Conservation (phyloP, 1,140 invertebrate species). For the Eciton burchellii region DNA sequence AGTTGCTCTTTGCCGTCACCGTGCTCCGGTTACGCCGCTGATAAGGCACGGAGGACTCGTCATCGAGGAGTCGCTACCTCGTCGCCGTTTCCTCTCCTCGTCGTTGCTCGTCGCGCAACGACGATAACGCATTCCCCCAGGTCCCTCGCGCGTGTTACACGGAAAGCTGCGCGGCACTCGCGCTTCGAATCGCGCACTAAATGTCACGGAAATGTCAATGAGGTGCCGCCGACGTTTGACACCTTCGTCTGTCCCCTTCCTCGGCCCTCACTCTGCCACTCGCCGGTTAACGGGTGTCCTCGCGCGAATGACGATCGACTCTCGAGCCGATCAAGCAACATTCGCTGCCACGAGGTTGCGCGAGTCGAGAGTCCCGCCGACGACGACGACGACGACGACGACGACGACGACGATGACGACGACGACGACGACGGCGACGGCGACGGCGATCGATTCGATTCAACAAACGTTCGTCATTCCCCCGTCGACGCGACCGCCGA, state of each 20-base stretch:
- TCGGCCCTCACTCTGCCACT: slow-evolving; percentile 54
- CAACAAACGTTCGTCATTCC: background rate
- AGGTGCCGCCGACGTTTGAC: slow-evolving; percentile 73
- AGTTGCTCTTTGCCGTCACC: slow-evolving; percentile 36
- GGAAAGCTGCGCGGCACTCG: slow-evolving; percentile 57
- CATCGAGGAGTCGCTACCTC: slow-evolving; percentile 65
- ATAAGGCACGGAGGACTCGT: slow-evolving; percentile 76
- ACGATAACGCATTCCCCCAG: background rate
- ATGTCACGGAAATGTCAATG: slow-evolving; percentile 79
- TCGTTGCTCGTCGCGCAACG: background rate
- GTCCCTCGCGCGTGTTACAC: slow-evolving; percentile 62
- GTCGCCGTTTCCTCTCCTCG: slow-evolving; percentile 48
- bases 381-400: no score
- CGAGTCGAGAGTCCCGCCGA: no score
- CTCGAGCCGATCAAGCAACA: no score
- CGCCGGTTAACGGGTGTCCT: background rate
- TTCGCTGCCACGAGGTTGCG: no score
- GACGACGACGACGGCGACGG: no score
- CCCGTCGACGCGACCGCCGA: background rate
- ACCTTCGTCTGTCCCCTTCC: slow-evolving; percentile 74
- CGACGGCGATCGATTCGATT: background rate
- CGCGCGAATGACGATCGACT: slow-evolving; percentile 21
- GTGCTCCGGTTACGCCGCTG: slow-evolving; percentile 51
- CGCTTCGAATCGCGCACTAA: slow-evolving; percentile 71
- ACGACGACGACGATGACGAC: no score